A percentile compares a stretch with the other conserved stretches of the same genome.
Conservation (phyloP, 2,888 invertebrate genomes). For the Erannis defoliaria region DNA sequence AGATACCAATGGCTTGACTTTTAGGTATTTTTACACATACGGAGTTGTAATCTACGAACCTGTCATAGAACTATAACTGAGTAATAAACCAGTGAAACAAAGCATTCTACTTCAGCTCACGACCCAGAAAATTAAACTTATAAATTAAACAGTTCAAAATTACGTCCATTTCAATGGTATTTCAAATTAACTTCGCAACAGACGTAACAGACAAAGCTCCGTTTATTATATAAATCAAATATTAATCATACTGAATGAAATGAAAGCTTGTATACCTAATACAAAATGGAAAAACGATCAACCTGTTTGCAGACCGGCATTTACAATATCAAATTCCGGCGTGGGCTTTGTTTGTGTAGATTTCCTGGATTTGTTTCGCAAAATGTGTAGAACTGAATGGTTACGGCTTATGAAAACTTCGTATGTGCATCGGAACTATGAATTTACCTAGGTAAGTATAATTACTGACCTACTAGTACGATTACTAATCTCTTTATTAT, state of each 20-base stretch:
- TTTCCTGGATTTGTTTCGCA: slow-evolving; percentile 39
- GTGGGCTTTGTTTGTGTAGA: slow-evolving; percentile 41
- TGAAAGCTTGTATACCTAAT: slow-evolving; percentile 55
- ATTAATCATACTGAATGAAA: slow-evolving; percentile 52
- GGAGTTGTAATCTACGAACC: background rate
- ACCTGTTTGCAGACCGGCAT: slow-evolving; percentile 55
- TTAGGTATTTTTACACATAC: background rate
- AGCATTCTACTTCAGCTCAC: slow-evolving; percentile 19
- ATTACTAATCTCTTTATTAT: too few species aligned
- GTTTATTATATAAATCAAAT: slow-evolving; percentile 56
- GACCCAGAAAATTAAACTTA: slow-evolving; percentile 22
- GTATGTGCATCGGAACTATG: background rate
- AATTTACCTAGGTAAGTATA: too few species aligned
- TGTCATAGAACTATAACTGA: slow-evolving; percentile 3
- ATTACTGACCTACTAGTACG: too few species aligned
- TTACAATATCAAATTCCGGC: slow-evolving; percentile 58
- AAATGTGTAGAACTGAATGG: slow-evolving; percentile 19
- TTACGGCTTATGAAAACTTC: background rate
- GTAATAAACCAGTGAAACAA: slow-evolving; percentile 22
- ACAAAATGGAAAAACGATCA: slow-evolving; percentile 56
- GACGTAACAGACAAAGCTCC: slow-evolving; percentile 54
- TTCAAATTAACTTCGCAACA: slow-evolving; percentile 54
- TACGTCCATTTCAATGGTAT: slow-evolving; percentile 36
- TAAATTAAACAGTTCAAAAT: slow-evolving; percentile 30
- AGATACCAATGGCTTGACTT: background rate